These are phyloP conservation scores for Masnerella sp. DNA, from an alignment of 2,888 invertebrate species.

Conservation along the genomic window DNA sequence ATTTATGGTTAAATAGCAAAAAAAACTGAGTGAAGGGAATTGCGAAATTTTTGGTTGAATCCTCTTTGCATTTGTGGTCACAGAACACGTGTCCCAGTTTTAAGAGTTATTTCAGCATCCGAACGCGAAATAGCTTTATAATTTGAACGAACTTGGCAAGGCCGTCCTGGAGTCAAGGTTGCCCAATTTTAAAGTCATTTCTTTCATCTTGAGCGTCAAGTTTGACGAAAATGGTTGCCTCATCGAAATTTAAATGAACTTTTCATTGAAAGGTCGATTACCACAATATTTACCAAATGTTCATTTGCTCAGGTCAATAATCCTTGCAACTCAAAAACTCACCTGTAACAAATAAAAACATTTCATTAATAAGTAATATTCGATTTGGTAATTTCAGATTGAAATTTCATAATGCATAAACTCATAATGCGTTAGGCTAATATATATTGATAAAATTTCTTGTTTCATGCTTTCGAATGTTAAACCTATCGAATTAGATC, in stretches of 20 bases:
- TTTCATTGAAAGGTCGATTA: not conserved
- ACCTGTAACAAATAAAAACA: conserved; percentile 21
- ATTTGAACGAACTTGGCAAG: conserved; percentile 49
- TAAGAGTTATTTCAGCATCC: conserved; percentile 43
- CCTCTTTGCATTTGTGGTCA: conserved; percentile 12
- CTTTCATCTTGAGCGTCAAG: not conserved
- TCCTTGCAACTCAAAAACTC: not conserved
- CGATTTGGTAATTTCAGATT: too few relatives aligned
- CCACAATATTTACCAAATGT: conserved; percentile 1
- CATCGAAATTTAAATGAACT: not conserved
- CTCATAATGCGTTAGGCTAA: too few relatives aligned
- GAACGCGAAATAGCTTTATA: conserved; percentile 40
- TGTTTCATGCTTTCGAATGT: too few relatives aligned
- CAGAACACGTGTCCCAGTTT: conserved; percentile 44
- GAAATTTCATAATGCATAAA: too few relatives aligned
- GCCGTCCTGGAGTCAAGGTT: conserved; percentile 48
- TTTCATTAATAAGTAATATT: not conserved
- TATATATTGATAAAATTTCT: too few relatives aligned
- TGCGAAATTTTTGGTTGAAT: too few relatives aligned
- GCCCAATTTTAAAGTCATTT: conserved; percentile 25
- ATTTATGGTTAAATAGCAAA: too few relatives aligned
- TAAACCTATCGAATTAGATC: too few relatives aligned
- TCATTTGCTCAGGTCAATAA: conserved; percentile 6
- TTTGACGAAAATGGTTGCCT: conserved; percentile 6
- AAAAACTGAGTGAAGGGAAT: too few relatives aligned